Evolutionary conservation across 1,140 invertebrate genomes (phyloP).

Genomic region (Episyrphus balteatus): DNA sequence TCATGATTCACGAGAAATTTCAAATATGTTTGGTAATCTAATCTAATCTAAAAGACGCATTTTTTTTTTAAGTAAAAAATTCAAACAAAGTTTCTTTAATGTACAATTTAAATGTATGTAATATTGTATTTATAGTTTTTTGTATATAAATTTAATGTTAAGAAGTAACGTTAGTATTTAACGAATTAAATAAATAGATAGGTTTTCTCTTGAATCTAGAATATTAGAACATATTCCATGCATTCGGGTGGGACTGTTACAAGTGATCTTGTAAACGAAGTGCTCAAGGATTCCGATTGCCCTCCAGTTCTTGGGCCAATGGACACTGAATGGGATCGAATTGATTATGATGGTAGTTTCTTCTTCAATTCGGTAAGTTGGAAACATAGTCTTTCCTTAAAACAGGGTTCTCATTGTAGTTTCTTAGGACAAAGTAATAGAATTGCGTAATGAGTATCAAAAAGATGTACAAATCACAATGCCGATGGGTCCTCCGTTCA

Average conservation of each 20-base stretch:
- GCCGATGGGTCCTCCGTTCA: slow-evolving; percentile 18
- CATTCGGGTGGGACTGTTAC: slow-evolving; percentile 32
- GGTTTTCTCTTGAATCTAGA: slow-evolving; percentile 11
- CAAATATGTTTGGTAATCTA: no score
- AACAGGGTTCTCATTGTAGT: neutral
- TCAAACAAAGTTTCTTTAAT: no score
- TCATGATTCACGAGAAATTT: no score
- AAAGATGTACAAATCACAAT: slow-evolving; percentile 17
- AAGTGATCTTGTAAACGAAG: slow-evolving; percentile 34
- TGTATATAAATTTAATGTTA: no score
- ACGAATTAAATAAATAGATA: no score
- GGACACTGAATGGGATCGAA: slow-evolving; percentile 33
- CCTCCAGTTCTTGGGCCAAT: slow-evolving; percentile 30
- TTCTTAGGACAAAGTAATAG: slow-evolving; percentile 24
- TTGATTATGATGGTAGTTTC: slow-evolving; percentile 32
- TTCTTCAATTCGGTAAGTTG: slow-evolving; percentile 24
- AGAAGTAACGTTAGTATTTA: no score
- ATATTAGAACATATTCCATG: slow-evolving; percentile 29
- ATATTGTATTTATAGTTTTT: no score
- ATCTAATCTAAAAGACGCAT: no score
- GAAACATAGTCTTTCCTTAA: no score
- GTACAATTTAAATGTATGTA: no score
- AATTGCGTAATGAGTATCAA: slow-evolving; percentile 30
- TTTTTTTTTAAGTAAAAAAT: no score
- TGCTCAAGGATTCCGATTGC: slow-evolving; percentile 29